Conservation (phyloP, 2,113 vertebrate genomes). For the Miniopterus natalensis region DNA sequence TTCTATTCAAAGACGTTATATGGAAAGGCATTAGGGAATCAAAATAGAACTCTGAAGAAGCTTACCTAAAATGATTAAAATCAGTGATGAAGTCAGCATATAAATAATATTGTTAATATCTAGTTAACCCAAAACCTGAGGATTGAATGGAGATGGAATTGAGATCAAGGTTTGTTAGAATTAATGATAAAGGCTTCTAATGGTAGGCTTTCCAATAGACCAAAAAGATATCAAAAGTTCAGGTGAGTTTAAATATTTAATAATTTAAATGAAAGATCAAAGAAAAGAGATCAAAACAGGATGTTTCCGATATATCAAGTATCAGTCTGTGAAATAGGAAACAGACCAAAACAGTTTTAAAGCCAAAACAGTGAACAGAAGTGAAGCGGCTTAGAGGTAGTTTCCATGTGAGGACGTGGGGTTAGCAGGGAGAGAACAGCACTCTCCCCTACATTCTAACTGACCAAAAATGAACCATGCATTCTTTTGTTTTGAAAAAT, state of each 20-base stretch:
- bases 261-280: slow-evolving; percentile 23
- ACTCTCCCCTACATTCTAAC: background rate
- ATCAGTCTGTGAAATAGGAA: background rate
- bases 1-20: slow-evolving; percentile 11
- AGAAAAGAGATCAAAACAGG: background rate
- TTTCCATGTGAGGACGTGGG: background rate
- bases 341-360: background rate
- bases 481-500: background rate
- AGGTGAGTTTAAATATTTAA: background rate
- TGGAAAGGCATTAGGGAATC: background rate
- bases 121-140: background rate
- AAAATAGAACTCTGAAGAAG: slow-evolving; percentile 20
- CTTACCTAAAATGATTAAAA: background rate
- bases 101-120: background rate
- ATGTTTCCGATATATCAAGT: background rate
- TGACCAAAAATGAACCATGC: background rate
- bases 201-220: background rate
- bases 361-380: background rate
- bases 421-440: background rate
- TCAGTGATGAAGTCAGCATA: background rate
- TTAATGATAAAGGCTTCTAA: slow-evolving; percentile 2
- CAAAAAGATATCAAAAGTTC: background rate
- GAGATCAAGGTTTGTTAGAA: background rate
- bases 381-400: background rate
- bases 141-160: background rate